Evolutionary conservation across 2,888 invertebrate species (phyloP), one percentile per base, ranked within the genome.

Genomic region (Dendrolimus houi): DNA sequence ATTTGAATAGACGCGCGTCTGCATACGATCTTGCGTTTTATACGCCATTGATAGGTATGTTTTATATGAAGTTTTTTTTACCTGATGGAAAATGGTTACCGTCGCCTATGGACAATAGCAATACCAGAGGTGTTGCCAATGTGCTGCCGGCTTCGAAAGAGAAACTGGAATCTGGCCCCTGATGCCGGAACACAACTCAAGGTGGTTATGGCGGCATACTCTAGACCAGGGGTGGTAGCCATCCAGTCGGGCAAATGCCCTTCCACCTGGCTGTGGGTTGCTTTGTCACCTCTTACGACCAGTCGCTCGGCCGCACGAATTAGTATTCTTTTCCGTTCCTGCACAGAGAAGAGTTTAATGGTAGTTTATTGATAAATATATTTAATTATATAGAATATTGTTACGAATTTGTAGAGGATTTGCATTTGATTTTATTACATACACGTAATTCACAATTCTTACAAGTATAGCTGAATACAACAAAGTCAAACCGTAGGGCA

Each of bases 41-140:
- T 62, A 85, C 87, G 0, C 91, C 91, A 0, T 67, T 91, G 1
- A 52, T 84, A n/a, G 85, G 91, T 91, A 74, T 76, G n/a, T 47
- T 8, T 1, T 41, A 1, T 47, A 2, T 17, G 17, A 17, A 17
- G 17, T 47, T 47, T 47, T 3, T 47, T 47, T 47, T 47, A 47
- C 8, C 47, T 47, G 47, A 10, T 47, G 12, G 47, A 9, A 47
- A 10, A 0, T 47, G 6, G 47, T 47, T 47, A 47, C 8, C 47
- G 12, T 47, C 47, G 47, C 9, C 47, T 8, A 47, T 8, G 47
- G 47, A 47, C 12, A 12, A 10, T 47, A 10, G 47, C 47, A 47
- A 47, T 12, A 47, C 47, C 47, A 9, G 47, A 10, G 47, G 8
- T 12, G 12, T 9, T 12, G 47, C 47, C 9, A 47, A 47, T 2